Base-by-base conservation (phyloP, 1,140 invertebrate genomes). In the Aphidius ervi region DNA sequence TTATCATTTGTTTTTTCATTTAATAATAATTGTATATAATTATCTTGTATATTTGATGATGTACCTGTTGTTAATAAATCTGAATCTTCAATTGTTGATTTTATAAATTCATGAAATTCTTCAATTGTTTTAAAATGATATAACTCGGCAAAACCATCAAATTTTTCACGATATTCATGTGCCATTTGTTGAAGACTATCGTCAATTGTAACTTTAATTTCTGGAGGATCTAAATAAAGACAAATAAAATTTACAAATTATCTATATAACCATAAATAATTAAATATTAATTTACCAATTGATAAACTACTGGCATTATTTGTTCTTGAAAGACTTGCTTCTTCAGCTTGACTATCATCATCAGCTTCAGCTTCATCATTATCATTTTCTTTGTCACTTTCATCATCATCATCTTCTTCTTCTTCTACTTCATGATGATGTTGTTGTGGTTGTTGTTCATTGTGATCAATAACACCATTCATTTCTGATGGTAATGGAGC, bases 61-160 rank as follows among this genome's bases (percentile, higher is more conserved):
- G 56, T 37, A n/a, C 31, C 23, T 46, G 16, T 39, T 20, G 54
- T 46, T 16, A 39, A 48, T 20, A 31, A 9, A 40, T 40, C n/a
- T 4, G 53, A 55, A 41, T 50, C 5, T 10, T 62, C 53, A n/a
- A 63, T 53, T 49, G 58, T 65, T 9, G 57, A 54, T 20, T 61
- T 63, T 37, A 67, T 67, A 37, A 63, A 65, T 31, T 67, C 65
- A 48, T 67, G 63, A 63, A 67, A 63, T 23, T 62, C 56, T 20
- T 65, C 58, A 40, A 67, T 61, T n/a, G 61, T 61, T 6, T 54
- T 16, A 16, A 67, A 67, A 53, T 50, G 53, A 63, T 63, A 57
- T 46, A 67, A 63, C 43, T 65, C 56, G 1, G 59, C 65, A 48
- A 67, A 67, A 5, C 65, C 65, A 10, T 63, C 47, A 37, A 67